phyloP scores from a whole-genome alignment of 1,140 invertebrate species.

The Drosophila azteca region DNA sequence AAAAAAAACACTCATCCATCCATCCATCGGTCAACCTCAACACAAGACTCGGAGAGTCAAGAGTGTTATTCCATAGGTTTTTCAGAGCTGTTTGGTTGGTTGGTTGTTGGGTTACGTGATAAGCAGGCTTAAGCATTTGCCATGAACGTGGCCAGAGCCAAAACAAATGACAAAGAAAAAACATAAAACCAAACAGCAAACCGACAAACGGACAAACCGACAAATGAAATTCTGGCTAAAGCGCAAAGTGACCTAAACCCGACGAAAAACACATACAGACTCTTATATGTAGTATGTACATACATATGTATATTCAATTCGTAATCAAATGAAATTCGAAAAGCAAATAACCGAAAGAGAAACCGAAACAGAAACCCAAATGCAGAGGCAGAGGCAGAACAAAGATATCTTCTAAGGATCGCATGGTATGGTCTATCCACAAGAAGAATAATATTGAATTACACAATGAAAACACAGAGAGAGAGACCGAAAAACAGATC shows the following conservation, averaged over 20 bases:
- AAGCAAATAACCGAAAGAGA: slow-evolving; percentile 18
- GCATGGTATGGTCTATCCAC: slow-evolving; percentile 20
- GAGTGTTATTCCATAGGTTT: slow-evolving; percentile 44
- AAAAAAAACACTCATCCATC: too few relatives aligned
- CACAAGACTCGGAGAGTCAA: slow-evolving; percentile 27
- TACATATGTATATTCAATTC: slow-evolving; percentile 21
- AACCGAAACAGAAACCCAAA: slow-evolving; percentile 27
- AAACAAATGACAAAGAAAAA: slow-evolving; percentile 33
- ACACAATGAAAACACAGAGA: slow-evolving; percentile 51
- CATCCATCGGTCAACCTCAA: not conserved
- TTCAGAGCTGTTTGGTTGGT: slow-evolving; percentile 10
- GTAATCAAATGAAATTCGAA: slow-evolving; percentile 26
- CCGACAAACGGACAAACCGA: slow-evolving; percentile 42
- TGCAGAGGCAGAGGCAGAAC: too few relatives aligned
- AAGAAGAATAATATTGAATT: slow-evolving; percentile 77
- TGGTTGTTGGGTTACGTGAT: slow-evolving; percentile 63
- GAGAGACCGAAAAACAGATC: slow-evolving; percentile 17
- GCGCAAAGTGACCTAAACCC: slow-evolving; percentile 42
- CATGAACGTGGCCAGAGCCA: slow-evolving; percentile 59
- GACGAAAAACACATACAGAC: too few relatives aligned
- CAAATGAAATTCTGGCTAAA: slow-evolving; percentile 60
- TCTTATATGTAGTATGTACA: too few relatives aligned
- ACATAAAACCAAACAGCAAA: slow-evolving; percentile 50
- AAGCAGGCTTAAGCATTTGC: slow-evolving; percentile 66
- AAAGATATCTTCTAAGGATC: too few relatives aligned